Evolutionary conservation across 2,888 invertebrate species (phyloP).

Genomic region (Stegana nigrithorax): DNA sequence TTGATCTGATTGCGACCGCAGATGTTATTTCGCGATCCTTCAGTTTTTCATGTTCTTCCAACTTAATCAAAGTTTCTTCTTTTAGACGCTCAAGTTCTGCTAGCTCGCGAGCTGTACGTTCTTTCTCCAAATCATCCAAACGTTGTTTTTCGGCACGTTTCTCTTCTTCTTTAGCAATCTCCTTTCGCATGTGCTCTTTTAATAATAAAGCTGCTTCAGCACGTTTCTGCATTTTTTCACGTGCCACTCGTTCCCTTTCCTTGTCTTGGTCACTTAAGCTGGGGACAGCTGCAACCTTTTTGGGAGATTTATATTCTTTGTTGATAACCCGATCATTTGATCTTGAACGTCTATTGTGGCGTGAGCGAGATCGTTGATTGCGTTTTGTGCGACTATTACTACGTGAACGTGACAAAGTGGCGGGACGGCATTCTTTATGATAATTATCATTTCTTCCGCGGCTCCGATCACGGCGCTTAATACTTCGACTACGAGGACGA

Average conservation of each 20-base stretch:
- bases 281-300: conserved; percentile 29
- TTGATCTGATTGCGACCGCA: conserved; percentile 30
- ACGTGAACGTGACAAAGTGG: conserved; percentile 28
- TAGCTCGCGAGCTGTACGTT: conserved; percentile 63
- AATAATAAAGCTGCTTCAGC: conserved; percentile 71
- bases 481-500: conserved; percentile 1
- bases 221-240: conserved; percentile 68
- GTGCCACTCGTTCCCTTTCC: conserved; percentile 62
- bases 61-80: conserved; percentile 64
- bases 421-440: conserved; percentile 36
- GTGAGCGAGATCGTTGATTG: conserved; percentile 27
- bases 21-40: conserved; percentile 45
- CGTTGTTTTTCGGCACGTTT: conserved; percentile 70
- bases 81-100: conserved; percentile 66
- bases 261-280: conserved; percentile 34
- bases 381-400: conserved; percentile 39
- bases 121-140: conserved; percentile 64
- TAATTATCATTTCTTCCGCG: conserved; percentile 16
- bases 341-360: background rate
- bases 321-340: conserved; percentile 6
- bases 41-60: conserved; percentile 62
- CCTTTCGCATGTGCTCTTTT: conserved; percentile 74
- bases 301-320: conserved; percentile 31
- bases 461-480: conserved; percentile 30
- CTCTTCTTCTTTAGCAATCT: conserved; percentile 72